phyloP scores from a whole-genome alignment of 1,140 invertebrate species.

The Drosophila dunni region DNA sequence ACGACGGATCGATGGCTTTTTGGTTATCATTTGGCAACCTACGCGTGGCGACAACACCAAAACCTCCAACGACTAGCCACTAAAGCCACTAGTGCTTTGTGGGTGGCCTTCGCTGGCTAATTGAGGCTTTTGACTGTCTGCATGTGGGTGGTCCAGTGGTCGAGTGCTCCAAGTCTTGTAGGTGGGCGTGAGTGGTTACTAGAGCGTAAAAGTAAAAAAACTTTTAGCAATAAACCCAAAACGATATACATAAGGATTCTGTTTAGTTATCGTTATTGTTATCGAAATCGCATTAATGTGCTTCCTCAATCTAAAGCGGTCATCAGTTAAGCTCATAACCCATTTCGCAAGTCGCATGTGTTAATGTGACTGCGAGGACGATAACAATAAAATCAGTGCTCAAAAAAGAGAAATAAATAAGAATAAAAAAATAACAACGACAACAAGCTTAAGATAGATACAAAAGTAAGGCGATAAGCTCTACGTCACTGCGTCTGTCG shows the following conservation, averaged over 20 bases:
- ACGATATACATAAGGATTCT: background rate
- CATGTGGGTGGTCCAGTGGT: constrained; percentile 30
- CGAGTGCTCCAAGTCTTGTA: constrained; percentile 1
- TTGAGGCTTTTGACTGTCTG: constrained; percentile 25
- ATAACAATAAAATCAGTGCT: constrained; percentile 58
- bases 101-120: constrained; percentile 49
- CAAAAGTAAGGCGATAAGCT: constrained; percentile 65
- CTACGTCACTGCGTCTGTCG: no score
- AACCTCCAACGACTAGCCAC: constrained; percentile 1
- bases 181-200: constrained; percentile 5
- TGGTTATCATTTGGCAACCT: constrained; percentile 74
- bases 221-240: no score
- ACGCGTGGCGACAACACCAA: constrained; percentile 70
- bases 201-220: background rate
- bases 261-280: background rate
- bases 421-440: constrained; percentile 8
- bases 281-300: background rate
- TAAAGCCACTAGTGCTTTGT: constrained; percentile 39
- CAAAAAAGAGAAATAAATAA: constrained; percentile 4
- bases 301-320: constrained; percentile 32
- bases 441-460: constrained; percentile 76
- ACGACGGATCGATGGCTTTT: constrained; percentile 68
- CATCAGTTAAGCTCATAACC: constrained; percentile 62
- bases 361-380: constrained; percentile 76
- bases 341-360: constrained; percentile 71